Evolutionary conservation across 2,113 vertebrate species (phyloP), one percentile per base, ranked within the genome.

Genomic region (Archilochus colubris): DNA sequence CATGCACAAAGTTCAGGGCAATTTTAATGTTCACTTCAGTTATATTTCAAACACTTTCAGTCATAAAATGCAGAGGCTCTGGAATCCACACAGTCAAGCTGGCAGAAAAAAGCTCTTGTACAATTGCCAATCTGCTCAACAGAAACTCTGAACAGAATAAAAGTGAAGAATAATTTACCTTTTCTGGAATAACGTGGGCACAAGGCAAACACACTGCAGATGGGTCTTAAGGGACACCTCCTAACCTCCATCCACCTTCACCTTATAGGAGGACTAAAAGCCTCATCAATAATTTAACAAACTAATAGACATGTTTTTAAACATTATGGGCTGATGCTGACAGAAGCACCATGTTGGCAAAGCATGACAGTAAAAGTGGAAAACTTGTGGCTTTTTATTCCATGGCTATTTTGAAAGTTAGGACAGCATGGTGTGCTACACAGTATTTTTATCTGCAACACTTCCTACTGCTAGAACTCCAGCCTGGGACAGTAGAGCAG

Each of bases 241-340:
- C 63, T 84, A 9, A 85, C 20, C 54, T 84, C 59, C 84, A 76
- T 89, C 90, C 79, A 61, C 54, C 93, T 86, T 93, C 80, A 76
- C 63, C 18, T 96, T 82, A 88, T 14, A 93, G 88, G 85, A 78
- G 78, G 50, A 91, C 93, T 97, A 97, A 98, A 97, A 97, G 96
- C 96, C 76, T 88, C 36, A 90, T 97, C 89, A 97, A 98, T 97
- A 97, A 97, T 98, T 96, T 82, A 97, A 69, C 80, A 83, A 95
- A n/a, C 53, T 97, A 97, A 97, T 96, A 92, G 96, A 77, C 30
- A 9, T 67, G 74, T 89, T 96, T 94, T 94, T 94, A 96, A 96
- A 89, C 82, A 80, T 40, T 50, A 59, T 51, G 67, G 53, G 40
- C 46, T 72, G n/a, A 28, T 16, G 48, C 30, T 89, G 84, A 40